Evolutionary conservation across 2,888 invertebrate genomes (phyloP).

Genomic region (Deroplatys truncata): DNA sequence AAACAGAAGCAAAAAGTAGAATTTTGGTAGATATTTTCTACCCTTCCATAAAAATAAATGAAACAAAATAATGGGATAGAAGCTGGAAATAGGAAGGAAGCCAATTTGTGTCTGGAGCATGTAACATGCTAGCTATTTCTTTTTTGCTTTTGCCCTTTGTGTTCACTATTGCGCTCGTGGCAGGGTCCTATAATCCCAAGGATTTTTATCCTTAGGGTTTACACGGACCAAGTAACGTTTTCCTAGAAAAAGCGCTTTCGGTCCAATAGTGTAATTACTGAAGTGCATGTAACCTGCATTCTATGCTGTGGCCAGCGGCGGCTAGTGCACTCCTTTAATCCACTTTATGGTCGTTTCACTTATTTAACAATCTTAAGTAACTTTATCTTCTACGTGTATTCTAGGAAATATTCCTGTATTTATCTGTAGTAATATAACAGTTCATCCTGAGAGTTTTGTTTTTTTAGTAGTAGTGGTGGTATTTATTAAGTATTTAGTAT

Average conservation of each 20-base stretch:
- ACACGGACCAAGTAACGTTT: not conserved
- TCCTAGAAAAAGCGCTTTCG: not conserved
- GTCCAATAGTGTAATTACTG: not conserved
- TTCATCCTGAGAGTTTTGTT: no score
- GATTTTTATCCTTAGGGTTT: not conserved
- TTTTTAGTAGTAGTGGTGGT: no score
- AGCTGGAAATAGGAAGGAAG: not conserved
- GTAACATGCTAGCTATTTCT: not conserved
- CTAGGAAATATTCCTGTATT: no score
- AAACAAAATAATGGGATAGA: not conserved
- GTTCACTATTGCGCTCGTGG: not conserved
- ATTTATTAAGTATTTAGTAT: no score
- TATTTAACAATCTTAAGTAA: not conserved
- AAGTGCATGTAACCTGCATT: not conserved
- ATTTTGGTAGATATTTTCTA: no score
- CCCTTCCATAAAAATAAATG: not conserved
- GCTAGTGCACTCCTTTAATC: not conserved
- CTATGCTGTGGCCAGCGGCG: not conserved
- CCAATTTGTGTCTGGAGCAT: not conserved
- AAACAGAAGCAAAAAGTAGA: no score
- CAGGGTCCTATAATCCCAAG: not conserved
- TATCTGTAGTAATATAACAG: no score
- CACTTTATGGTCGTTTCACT: not conserved
- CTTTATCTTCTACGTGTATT: not conserved
- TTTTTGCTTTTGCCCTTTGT: not conserved